Evolutionary conservation across 2,113 vertebrate genomes (phyloP).

Genomic region (Spilogale gracilis): DNA sequence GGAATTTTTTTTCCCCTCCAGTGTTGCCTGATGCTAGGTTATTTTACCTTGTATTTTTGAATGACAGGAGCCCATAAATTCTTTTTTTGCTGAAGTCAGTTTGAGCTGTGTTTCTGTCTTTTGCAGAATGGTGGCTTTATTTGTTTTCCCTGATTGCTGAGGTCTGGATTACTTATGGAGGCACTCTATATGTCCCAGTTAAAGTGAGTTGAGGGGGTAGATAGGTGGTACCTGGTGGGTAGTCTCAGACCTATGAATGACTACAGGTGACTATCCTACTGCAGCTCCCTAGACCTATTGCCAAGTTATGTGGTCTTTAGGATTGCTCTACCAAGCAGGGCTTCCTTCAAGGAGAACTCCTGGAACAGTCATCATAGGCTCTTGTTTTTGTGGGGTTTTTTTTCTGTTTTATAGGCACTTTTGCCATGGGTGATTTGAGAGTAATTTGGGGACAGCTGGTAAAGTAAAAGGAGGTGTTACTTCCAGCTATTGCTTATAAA

Average conservation of each 20-base stretch:
- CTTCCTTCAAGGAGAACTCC: neutral
- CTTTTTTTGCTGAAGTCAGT: neutral
- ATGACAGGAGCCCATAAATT: neutral
- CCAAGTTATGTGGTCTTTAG: neutral
- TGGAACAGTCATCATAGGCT: neutral
- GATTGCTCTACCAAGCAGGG: rapidly evolving
- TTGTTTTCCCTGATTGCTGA: neutral
- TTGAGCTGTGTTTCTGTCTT: slow-evolving; percentile 13
- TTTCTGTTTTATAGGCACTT: neutral
- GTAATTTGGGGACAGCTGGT: neutral
- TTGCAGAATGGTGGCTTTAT: neutral
- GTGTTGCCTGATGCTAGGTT: neutral
- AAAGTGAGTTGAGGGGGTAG: neutral
- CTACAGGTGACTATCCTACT: neutral
- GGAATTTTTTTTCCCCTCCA: neutral
- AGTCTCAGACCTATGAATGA: neutral
- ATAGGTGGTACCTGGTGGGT: neutral
- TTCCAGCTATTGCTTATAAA: slow-evolving; percentile 13
- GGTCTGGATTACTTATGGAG: neutral
- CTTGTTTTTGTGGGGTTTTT: neutral
- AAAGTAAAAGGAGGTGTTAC: neutral
- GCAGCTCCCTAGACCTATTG: neutral
- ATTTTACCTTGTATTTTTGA: neutral
- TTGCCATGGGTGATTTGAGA: neutral
- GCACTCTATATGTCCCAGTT: neutral